Percentiles rank a stretch among this genome's conserved stretches.
Evolutionary conservation across 2,888 invertebrate species (phyloP).

Genomic region (Trachelus iudaicus): DNA sequence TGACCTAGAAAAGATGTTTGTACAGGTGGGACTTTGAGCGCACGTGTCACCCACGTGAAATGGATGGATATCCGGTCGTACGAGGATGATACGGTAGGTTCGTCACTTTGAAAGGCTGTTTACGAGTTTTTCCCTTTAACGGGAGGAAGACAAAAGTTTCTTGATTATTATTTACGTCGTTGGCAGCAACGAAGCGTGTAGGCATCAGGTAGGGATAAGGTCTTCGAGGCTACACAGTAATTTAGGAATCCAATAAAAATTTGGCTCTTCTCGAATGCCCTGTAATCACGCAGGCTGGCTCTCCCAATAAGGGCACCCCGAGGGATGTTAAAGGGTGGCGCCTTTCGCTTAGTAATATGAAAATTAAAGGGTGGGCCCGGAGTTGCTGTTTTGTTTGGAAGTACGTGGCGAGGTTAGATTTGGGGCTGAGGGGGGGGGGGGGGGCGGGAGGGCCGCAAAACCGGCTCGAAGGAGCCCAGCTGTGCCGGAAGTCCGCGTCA

Average conservation of each 20-base stretch:
- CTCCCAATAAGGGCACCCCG: slow-evolving; percentile 1
- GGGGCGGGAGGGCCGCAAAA: not conserved
- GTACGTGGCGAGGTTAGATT: not conserved
- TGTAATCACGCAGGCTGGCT: slow-evolving; percentile 41
- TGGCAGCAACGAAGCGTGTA: not conserved
- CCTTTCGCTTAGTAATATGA: slow-evolving; percentile 23
- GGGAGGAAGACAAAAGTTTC: too few relatives aligned
- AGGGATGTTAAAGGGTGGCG: not conserved
- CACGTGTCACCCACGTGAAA: too few relatives aligned
- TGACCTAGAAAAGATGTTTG: slow-evolving; percentile 1
- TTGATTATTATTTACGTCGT: not conserved
- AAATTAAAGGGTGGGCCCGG: slow-evolving; percentile 30
- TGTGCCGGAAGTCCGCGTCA: slow-evolving; percentile 33
- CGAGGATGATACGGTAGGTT: too few relatives aligned
- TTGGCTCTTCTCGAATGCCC: slow-evolving; percentile 38
- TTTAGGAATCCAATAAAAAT: slow-evolving; percentile 42
- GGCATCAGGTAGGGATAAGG: too few relatives aligned
- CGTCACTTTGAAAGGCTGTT: too few relatives aligned
- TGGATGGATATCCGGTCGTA: too few relatives aligned
- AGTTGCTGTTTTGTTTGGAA: slow-evolving; percentile 4
- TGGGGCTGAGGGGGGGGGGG: not conserved
- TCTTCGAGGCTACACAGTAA: slow-evolving; percentile 15
- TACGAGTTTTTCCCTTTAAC: too few relatives aligned
- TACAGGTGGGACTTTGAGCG: too few relatives aligned
- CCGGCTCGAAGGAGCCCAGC: slow-evolving; percentile 31